These are phyloP conservation scores for Acholoe squamosa DNA, from an alignment of 2,888 invertebrate genomes.

Conservation along the genomic window DNA sequence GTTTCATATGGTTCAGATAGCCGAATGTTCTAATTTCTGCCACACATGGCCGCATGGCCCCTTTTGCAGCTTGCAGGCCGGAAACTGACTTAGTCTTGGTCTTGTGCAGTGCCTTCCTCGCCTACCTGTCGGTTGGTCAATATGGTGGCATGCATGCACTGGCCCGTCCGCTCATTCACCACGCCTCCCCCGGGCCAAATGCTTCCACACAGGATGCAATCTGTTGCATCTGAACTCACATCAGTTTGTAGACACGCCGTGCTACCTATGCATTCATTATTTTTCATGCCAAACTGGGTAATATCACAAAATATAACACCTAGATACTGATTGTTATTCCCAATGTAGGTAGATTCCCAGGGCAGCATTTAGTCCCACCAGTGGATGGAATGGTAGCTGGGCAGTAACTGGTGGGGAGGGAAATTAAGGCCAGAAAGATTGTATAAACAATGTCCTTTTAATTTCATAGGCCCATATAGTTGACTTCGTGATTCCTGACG, in stretches of 20 bases:
- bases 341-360: conserved; percentile 20
- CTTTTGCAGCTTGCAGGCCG: not conserved
- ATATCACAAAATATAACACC: not conserved
- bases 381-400: not conserved
- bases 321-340: not conserved
- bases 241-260: not conserved
- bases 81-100: not conserved
- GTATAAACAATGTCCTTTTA: not conserved
- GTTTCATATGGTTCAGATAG: not conserved
- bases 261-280: not conserved
- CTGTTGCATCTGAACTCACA: conserved; percentile 17
- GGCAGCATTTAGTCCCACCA: not conserved
- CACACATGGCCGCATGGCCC: conserved; percentile 14
- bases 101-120: too few relatives aligned
- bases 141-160: conserved; percentile 52
- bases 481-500: too few relatives aligned
- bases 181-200: conserved; percentile 34
- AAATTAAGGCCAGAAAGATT: not conserved
- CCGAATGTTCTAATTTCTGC: not conserved
- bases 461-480: too few relatives aligned
- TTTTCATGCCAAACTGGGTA: too few relatives aligned
- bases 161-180: conserved; percentile 1
- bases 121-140: conserved; percentile 34
- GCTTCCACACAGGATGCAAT: conserved; percentile 32
- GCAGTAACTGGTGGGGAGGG: not conserved